Evolutionary conservation across 2,888 invertebrate species (phyloP).

Genomic region (Gari tellinella): DNA sequence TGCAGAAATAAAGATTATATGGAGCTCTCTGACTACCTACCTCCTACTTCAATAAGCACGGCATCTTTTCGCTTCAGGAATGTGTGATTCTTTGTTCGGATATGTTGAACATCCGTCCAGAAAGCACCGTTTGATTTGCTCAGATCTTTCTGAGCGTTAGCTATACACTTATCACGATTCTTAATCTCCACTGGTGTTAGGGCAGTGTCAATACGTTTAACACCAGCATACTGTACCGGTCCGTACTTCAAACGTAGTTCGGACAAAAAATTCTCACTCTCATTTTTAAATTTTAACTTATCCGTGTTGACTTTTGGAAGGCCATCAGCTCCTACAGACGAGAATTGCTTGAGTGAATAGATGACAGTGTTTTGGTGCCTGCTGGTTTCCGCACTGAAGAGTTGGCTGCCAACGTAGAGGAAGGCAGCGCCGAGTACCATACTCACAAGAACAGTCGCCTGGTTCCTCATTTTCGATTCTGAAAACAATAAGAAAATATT

Average conservation of each 20-base stretch:
- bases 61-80: slow-evolving; percentile 50
- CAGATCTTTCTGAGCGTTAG: slow-evolving; percentile 39
- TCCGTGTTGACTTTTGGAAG: no score
- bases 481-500: no score
- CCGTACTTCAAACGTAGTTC: slow-evolving; percentile 32
- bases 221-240: not conserved
- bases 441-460: no score
- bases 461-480: no score
- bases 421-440: no score
- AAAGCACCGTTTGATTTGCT: slow-evolving; percentile 23
- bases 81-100: slow-evolving; percentile 53
- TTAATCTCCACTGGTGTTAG: slow-evolving; percentile 37
- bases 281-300: slow-evolving; percentile 22
- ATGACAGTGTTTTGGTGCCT: no score
- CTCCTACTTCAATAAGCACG: slow-evolving; percentile 59
- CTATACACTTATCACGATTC: slow-evolving; percentile 19
- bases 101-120: slow-evolving; percentile 41
- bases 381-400: no score
- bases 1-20: no score
- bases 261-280: slow-evolving; percentile 6
- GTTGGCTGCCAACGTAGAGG: no score
- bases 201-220: not conserved
- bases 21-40: no score
- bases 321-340: no score
- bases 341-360: no score